These are phyloP conservation scores for Hemithea aestivaria DNA, from an alignment of 2,888 invertebrate genomes.

Conservation along the genomic window DNA sequence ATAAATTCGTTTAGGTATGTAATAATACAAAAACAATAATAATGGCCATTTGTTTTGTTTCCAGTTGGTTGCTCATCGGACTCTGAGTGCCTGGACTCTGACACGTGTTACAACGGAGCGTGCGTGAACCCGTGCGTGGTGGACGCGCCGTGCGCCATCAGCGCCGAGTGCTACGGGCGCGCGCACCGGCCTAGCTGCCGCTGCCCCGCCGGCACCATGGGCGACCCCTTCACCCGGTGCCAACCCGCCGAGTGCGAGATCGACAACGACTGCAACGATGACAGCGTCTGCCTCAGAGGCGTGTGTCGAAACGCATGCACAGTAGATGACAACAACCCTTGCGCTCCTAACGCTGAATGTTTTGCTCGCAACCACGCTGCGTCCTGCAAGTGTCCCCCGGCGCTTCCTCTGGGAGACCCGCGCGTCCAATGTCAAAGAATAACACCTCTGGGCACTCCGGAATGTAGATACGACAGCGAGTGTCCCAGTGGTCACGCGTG, in stretches of 20 bases:
- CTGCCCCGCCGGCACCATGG: conserved; percentile 86
- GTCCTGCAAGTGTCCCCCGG: conserved; percentile 89
- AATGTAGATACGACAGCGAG: conserved; percentile 88
- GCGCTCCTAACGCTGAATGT: conserved; percentile 91
- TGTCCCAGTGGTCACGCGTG: conserved; percentile 91
- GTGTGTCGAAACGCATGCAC: conserved; percentile 90
- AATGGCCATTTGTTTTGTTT: conserved; percentile 33
- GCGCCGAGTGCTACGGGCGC: conserved; percentile 90
- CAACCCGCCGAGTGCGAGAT: conserved; percentile 88
- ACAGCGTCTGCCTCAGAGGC: conserved; percentile 84
- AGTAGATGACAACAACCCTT: conserved; percentile 81
- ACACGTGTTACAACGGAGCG: conserved; percentile 89
- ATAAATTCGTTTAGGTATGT: too few species aligned
- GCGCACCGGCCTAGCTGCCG: conserved; percentile 89
- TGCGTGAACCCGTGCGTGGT: conserved; percentile 90
- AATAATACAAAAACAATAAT: neutral
- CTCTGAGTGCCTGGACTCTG: conserved; percentile 87
- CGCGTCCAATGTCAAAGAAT: conserved; percentile 84
- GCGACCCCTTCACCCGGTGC: conserved; percentile 89
- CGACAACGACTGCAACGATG: conserved; percentile 87
- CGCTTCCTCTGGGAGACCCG: conserved; percentile 89
- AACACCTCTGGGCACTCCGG: conserved; percentile 76
- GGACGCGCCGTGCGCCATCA: conserved; percentile 89
- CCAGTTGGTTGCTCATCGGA: conserved; percentile 90
- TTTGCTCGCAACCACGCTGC: conserved; percentile 89